Percentiles rank a stretch among this genome's conserved stretches.
Conservation (phyloP, 2,888 invertebrate species). For the Baccha elongata region DNA sequence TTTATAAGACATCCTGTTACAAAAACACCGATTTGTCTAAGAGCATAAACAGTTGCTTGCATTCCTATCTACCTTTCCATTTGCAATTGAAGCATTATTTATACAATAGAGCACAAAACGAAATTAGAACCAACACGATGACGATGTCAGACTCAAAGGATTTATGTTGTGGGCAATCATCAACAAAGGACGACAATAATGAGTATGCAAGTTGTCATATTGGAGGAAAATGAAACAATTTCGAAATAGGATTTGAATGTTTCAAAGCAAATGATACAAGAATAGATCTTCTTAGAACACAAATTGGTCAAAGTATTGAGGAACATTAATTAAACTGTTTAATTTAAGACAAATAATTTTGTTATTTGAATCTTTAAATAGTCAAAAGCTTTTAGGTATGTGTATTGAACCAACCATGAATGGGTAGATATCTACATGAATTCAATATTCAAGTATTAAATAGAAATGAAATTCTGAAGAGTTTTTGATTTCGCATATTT, state of each 20-base stretch:
- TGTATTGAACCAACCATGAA: too few species aligned
- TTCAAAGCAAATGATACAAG: neutral
- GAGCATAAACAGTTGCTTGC: neutral
- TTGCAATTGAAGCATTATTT: constrained; percentile 4
- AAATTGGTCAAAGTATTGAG: constrained; percentile 4
- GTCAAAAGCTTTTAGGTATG: neutral
- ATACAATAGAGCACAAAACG: neutral
- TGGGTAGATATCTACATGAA: too few species aligned
- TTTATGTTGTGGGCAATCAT: neutral
- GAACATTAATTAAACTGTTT: constrained; percentile 9
- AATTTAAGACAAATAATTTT: neutral
- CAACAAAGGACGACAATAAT: neutral
- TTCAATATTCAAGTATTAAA: too few species aligned
- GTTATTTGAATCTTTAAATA: neutral
- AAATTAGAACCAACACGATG: neutral
- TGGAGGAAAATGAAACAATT: neutral
- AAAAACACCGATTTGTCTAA: neutral
- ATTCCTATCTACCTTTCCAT: neutral
- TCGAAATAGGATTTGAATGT: neutral
- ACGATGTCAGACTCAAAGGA: constrained; percentile 18
- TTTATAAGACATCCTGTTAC: too few species aligned
- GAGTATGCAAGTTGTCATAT: neutral
- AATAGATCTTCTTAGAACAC: neutral
- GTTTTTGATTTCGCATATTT: too few species aligned
- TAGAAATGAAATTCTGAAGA: too few species aligned